Evolutionary conservation across 2,888 invertebrate genomes (phyloP), one percentile per base, ranked within the genome.

Genomic region (Caenorhabditis panamensis): DNA sequence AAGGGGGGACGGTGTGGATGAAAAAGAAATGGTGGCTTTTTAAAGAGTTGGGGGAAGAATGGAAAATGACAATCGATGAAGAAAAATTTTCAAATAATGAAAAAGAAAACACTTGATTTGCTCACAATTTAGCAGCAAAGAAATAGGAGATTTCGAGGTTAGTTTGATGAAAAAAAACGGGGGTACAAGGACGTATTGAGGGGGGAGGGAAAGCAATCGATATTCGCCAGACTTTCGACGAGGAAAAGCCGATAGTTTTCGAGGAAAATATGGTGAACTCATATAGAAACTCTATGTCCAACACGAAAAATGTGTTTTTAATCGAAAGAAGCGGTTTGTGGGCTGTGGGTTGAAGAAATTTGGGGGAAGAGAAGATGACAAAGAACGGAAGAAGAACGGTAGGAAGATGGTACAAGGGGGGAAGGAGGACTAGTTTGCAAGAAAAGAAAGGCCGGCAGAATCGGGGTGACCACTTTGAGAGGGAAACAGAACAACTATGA

Each of bases 301-400:
- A 78, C 78, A 78, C 78, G 66, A 64, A 78, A 73, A 78, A 78
- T 69, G 77, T 77, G 77, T 77, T 54, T 22, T 59, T 41, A 47
- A 47, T 59, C 59, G 59, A 59, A 59, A 59, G 59, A 59, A 59
- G 59, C 59, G 37, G 28, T 59, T 31, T 59, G 59, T 59, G 59
- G 59, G 59, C 59, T 59, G 59, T 61, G 63, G 36, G 51, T 56
- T 53, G 16, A 20, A 24, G 24, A 36, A 58, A 56, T 47, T 37
- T 20, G 58, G 54, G 44, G n/a, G 61, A 58, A 36, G 31, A 24
- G n/a, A 31, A 31, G 16, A 47, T 31, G 41, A 59, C 37, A 59
- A 59, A 41, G 4, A 53, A 61, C 47, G 13, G 51, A 24, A 31
- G 36, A 53, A 51, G 53, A 63, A 61, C 41, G 49, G 62, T 59